A percentile compares a stretch with the other conserved stretches of the same genome.
phyloP scores from a whole-genome alignment of 92 coral and sea anemone species.

The Epizoanthus rinbou region DNA sequence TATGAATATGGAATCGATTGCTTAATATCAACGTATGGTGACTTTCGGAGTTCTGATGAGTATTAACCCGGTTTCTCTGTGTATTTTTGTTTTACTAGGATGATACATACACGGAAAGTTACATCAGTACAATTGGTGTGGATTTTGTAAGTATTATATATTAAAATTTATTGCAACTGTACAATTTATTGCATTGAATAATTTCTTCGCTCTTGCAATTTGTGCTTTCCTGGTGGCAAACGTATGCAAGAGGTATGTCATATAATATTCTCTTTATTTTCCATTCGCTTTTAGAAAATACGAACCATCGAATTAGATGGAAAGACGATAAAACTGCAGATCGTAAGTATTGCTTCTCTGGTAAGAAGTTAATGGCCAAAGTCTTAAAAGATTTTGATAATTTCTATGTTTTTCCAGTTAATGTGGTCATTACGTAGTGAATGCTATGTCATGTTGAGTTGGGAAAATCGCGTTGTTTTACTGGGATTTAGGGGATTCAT shows the following conservation, averaged over 20 bases:
- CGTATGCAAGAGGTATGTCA: not conserved
- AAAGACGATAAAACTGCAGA: conserved; percentile 98
- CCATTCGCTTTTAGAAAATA: conserved; percentile 80
- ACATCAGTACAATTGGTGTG: conserved; percentile 99
- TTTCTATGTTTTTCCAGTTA: conserved; percentile 20
- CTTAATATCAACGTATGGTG: conserved; percentile 26
- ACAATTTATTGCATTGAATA: conserved; percentile 24
- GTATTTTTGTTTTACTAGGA: conserved; percentile 66
- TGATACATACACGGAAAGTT: conserved; percentile 98
- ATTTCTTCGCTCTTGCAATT: conserved; percentile 7
- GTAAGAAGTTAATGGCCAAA: not conserved
- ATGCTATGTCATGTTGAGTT: conserved; percentile 42
- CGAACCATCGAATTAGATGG: conserved; percentile 99
- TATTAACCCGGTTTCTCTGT: conserved; percentile 39
- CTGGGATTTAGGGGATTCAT: conserved; percentile 43
- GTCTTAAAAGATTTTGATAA: not conserved
- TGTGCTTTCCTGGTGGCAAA: conserved; percentile 7
- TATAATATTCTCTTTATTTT: not conserved
- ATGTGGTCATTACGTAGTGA: conserved; percentile 15
- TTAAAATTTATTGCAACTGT: conserved; percentile 3
- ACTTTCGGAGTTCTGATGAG: conserved; percentile 45
- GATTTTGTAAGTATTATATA: conserved; percentile 88
- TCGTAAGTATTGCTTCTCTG: conserved; percentile 70
- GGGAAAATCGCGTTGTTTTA: conserved; percentile 37
- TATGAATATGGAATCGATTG: conserved; percentile 32